Evolutionary conservation across 2,113 vertebrate genomes (phyloP).

Genomic region (Noctilio leporinus): DNA sequence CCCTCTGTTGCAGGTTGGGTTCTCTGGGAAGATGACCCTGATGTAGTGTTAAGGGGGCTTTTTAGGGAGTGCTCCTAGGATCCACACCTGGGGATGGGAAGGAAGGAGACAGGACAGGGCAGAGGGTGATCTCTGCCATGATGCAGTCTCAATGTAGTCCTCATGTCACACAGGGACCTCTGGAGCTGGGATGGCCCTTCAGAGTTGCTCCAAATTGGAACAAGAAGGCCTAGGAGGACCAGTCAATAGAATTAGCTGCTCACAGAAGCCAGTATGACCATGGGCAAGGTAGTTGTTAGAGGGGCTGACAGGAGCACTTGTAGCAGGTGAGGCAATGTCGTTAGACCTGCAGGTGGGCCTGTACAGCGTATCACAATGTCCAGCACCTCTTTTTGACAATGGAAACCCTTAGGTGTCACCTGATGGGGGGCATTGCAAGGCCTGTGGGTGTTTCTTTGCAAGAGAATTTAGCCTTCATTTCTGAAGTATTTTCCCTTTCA

Average conservation of each 20-base stretch:
- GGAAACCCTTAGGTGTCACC: neutral
- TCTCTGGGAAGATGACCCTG: neutral
- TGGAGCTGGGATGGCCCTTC: neutral
- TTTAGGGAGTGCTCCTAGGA: neutral
- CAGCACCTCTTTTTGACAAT: neutral
- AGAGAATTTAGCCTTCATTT: conserved; percentile 39
- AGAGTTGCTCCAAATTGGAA: neutral
- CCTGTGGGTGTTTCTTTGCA: conserved; percentile 48
- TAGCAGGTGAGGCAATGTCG: too few species aligned
- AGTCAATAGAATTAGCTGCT: neutral
- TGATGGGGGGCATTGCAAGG: neutral
- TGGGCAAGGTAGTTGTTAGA: neutral
- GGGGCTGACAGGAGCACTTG: neutral
- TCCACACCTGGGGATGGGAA: neutral
- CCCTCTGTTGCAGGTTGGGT: neutral
- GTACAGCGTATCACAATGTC: neutral
- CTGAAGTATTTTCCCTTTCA: conserved; percentile 56
- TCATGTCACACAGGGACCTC: neutral
- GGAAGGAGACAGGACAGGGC: too few species aligned
- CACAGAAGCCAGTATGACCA: neutral
- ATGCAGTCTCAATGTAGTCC: neutral
- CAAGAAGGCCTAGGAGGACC: neutral
- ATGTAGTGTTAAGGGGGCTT: neutral
- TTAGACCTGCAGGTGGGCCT: neutral
- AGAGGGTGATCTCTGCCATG: neutral